Base-by-base conservation (phyloP, 2,888 invertebrate genomes). In the Aradus depressus region DNA sequence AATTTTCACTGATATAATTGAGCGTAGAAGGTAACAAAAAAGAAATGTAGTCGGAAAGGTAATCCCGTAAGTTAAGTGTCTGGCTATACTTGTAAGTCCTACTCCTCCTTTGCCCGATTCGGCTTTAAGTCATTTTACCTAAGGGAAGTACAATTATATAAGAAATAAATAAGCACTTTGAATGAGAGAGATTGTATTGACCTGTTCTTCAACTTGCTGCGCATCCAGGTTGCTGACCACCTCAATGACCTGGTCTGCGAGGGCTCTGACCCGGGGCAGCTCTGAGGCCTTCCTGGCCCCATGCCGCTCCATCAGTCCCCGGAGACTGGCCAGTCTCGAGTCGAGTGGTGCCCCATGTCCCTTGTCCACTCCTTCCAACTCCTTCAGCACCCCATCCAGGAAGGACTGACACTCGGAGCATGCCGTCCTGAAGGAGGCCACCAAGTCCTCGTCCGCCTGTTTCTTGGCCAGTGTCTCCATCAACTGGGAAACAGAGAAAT, bases 131-230 rank as follows among this genome's bases (percentile, higher is more conserved):
- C n/a, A 10, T 28, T 28, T 28, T 28, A 10, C 31, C 6, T 28
- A 28, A 10, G 31, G 12, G 12, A 12, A 28, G 31, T 28, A 12
- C 6, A 28, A 8, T n/a, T 19, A 45, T 22, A 19, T 25, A 43
- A 14, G n/a, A 28, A 50, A 34, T 38, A 50, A 42, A 50, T 35
- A 34, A 16, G 39, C 14, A 32, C 25, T 25, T 6, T 28, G 6
- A 6, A 26, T n/a, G 25, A 34, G 28, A 25, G 12, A 41, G 51
- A 45, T 19, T 12, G 18, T 12, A 28, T 18, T n/a, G 23, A 77
- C 75, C 68, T 87, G 87, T 66, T 91, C 91, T 65, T 90, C 89
- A 2, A 91, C 81, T 70, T 91, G 90, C 64, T 91, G 89, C 0
- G 85, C 83, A 64, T 91, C 91, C 58, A 90, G 71, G 66, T 89